Evolutionary conservation across 2,113 vertebrate genomes (phyloP).

Genomic region (Bos javanicus): DNA sequence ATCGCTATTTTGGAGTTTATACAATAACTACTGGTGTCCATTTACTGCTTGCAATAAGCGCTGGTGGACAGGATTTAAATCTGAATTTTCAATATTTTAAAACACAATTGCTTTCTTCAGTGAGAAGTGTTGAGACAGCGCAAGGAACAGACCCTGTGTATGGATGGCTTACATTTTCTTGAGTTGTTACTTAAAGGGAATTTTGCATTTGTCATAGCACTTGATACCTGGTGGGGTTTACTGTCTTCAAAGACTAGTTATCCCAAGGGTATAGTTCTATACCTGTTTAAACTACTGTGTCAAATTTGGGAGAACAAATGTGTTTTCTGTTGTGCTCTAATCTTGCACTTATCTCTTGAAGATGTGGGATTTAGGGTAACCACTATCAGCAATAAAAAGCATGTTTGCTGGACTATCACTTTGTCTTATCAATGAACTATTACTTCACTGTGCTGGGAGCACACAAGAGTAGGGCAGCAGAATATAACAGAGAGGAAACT

Average conservation of each 20-base stretch:
- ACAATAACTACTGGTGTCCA: neutral
- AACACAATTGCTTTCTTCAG: neutral
- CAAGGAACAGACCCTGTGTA: neutral
- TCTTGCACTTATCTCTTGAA: neutral
- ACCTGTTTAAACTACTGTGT: neutral
- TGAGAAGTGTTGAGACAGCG: neutral
- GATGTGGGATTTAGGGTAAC: neutral
- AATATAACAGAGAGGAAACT: neutral
- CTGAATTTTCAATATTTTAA: neutral
- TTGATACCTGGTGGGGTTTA: neutral
- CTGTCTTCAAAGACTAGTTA: neutral
- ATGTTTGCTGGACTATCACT: neutral
- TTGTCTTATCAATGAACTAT: neutral
- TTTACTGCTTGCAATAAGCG: neutral
- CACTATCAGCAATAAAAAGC: neutral
- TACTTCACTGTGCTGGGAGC: neutral
- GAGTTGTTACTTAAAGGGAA: neutral
- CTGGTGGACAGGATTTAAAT: neutral
- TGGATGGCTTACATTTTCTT: neutral
- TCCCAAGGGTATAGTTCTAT: neutral
- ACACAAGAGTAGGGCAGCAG: neutral
- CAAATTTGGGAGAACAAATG: neutral
- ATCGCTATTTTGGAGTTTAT: neutral
- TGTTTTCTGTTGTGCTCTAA: neutral
- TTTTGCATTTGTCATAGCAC: neutral